Conservation (phyloP, 2,797 vertebrate genomes). For the Lepus townsendii region DNA sequence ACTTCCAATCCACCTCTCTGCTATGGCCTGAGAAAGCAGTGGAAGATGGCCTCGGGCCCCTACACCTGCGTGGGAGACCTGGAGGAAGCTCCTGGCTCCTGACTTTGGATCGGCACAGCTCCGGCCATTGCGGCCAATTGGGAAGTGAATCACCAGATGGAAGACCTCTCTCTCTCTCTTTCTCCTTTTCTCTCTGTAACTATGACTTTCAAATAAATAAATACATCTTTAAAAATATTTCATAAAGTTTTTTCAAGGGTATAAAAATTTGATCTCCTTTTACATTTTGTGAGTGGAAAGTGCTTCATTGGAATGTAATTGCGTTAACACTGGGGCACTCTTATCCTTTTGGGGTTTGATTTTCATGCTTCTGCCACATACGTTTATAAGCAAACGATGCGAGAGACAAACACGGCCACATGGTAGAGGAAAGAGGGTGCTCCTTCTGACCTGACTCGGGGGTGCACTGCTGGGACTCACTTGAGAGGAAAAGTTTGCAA, state of each 20-base stretch:
- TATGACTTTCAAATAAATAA: too few relatives aligned
- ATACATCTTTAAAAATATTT: too few relatives aligned
- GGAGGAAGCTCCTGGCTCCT: too few relatives aligned
- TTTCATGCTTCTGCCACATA: neutral
- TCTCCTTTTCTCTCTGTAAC: too few relatives aligned
- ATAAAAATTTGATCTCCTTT: neutral
- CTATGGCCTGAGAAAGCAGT: too few relatives aligned
- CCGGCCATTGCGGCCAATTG: too few relatives aligned
- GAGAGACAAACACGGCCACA: neutral
- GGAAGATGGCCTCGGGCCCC: too few relatives aligned
- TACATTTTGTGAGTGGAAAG: neutral
- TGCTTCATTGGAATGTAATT: neutral
- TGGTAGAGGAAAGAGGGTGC: fast-evolving
- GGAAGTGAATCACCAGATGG: too few relatives aligned
- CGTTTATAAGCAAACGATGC: neutral
- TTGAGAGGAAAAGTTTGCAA: neutral
- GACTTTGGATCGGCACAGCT: too few relatives aligned
- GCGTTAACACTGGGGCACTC: neutral
- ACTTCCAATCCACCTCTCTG: too few relatives aligned
- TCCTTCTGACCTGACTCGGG: fast-evolving
- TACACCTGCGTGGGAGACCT: too few relatives aligned
- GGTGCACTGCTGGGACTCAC: neutral
- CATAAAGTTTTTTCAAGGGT: neutral
- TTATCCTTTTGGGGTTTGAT: neutral
- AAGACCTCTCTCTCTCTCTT: too few relatives aligned